Base-by-base conservation (phyloP, 2,888 invertebrate genomes). In the Synanthedon andrenaeformis region DNA sequence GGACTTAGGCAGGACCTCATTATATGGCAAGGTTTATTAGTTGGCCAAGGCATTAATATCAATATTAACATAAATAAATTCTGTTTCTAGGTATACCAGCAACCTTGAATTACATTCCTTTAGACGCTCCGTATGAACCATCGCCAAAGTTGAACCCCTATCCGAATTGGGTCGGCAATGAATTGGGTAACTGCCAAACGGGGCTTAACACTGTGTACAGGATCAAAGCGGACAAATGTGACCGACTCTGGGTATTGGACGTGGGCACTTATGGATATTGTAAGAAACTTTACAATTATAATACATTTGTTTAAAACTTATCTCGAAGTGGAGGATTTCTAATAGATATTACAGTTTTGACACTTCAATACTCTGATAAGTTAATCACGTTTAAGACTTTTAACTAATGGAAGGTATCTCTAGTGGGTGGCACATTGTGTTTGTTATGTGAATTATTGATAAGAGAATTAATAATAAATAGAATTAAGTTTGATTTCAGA, bases 231-330 rank as follows among this genome's bases (percentile, higher is more conserved):
- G 95, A 95, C 62, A 89, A 89, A 59, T 95, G 95, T 67, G 92
- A 94, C 61, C 89, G 95, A 52, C 89, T 95, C 0, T 95, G 95
- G 95, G 94, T 94, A 1, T 75, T 95, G 53, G 95, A 95, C 67
- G 93, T 93, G 13, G 95, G 95, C 54, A 95, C 94, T 49, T 91
- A 93, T 64, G 95, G 95, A 56, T 94, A 94, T 61, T 94, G 91
- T 86, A 65, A 67, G 76, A 59, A 12, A 52, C 23, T 41, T 35
- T 35, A 35, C 35, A 35, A 8, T 53, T 41, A n/a, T n/a, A 49
- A 49, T 52, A 41, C n/a, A 45, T 45, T 45, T 45, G n/a, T 45
- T 45, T 45, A 50, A 11, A 45, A 13, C 10, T 45, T 45, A 45
- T n/a, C n/a, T 45, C 12, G 8, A 35, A 35, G 10, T 35, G 35